Percentiles rank a stretch among this genome's conserved stretches.
phyloP scores from a whole-genome alignment of 2,888 invertebrate species.

The Periphyllus acericola region DNA sequence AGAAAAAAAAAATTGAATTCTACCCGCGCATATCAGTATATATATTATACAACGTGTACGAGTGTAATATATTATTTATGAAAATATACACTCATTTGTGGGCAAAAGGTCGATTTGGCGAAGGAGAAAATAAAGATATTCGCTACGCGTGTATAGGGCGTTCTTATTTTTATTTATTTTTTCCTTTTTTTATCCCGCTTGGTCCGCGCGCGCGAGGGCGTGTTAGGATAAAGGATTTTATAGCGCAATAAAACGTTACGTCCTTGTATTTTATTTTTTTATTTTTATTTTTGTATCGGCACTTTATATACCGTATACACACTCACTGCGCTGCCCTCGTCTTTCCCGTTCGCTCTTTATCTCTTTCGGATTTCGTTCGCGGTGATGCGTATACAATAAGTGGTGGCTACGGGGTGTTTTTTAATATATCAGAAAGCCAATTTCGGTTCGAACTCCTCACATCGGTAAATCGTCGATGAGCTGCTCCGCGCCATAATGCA shows the following conservation, averaged over 20 bases:
- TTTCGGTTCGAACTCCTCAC: neutral
- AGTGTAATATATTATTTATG: neutral
- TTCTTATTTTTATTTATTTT: neutral
- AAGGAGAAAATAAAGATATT: neutral
- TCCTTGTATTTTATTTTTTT: slow-evolving; percentile 2
- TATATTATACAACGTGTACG: neutral
- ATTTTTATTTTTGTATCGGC: neutral
- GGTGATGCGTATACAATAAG: neutral
- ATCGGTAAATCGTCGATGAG: neutral
- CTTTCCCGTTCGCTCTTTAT: neutral
- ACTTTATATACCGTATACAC: neutral
- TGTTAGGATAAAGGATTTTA: slow-evolving; percentile 48
- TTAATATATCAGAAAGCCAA: slow-evolving; percentile 35
- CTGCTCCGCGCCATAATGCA: neutral
- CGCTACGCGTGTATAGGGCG: neutral
- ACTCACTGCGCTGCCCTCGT: neutral
- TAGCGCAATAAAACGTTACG: slow-evolving; percentile 41
- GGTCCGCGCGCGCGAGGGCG: neutral
- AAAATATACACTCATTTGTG: neutral
- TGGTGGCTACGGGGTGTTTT: neutral
- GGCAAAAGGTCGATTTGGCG: neutral
- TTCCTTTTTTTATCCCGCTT: neutral
- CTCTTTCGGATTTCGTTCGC: neutral
- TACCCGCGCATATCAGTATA: neutral
- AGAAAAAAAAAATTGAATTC: too few relatives aligned